phyloP scores from a whole-genome alignment of 2,888 invertebrate genomes.

The Geotrupes spiniger region DNA sequence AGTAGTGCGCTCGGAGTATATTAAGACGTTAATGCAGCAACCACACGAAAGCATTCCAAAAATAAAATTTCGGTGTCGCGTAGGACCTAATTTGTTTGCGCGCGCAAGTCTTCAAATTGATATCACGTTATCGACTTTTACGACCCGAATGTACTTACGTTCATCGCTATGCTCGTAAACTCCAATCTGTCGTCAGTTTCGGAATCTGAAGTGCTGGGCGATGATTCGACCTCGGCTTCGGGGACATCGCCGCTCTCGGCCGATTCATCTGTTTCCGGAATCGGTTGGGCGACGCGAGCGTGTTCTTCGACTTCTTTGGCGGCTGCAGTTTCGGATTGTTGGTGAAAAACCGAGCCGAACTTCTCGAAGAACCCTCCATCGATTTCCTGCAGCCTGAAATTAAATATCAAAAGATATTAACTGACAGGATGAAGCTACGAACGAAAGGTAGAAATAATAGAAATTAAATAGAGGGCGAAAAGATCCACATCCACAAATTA shows the following conservation, averaged over 20 bases:
- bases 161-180: slow-evolving; percentile 17
- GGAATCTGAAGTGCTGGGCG: slow-evolving; percentile 54
- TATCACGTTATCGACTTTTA: not conserved
- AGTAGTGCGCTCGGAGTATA: not conserved
- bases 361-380: slow-evolving; percentile 84
- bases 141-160: slow-evolving; percentile 21
- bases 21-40: too few relatives aligned
- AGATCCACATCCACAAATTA: too few relatives aligned
- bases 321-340: slow-evolving; percentile 60
- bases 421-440: too few relatives aligned
- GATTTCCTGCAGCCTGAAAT: slow-evolving; percentile 71
- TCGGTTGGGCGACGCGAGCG: slow-evolving; percentile 39
- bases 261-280: slow-evolving; percentile 46
- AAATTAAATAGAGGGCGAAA: too few relatives aligned
- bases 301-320: slow-evolving; percentile 51
- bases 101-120: too few relatives aligned
- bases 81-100: too few relatives aligned
- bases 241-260: slow-evolving; percentile 14
- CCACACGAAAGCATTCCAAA: too few relatives aligned
- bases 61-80: too few relatives aligned
- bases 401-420: too few relatives aligned
- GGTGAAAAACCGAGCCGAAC: slow-evolving; percentile 71
- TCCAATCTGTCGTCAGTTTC: slow-evolving; percentile 59
- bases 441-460: too few relatives aligned
- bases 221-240: slow-evolving; percentile 42